phyloP scores from a whole-genome alignment of 1,140 invertebrate species.

The Homalodisca vitripennis region DNA sequence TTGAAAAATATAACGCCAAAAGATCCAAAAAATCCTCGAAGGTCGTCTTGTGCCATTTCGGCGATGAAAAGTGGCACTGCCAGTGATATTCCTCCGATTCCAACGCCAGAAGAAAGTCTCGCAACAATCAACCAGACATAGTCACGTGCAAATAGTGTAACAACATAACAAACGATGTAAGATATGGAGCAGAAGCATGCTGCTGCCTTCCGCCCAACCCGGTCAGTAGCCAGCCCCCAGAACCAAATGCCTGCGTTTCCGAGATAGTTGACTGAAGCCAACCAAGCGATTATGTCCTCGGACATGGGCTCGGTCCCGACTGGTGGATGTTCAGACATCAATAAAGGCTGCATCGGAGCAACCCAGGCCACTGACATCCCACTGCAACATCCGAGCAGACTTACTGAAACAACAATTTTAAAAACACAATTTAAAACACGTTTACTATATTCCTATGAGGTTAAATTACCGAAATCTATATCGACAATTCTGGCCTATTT shows the following conservation, averaged over 20 bases:
- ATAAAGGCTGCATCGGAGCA: constrained; percentile 50
- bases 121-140: constrained; percentile 64
- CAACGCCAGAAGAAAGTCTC: constrained; percentile 71
- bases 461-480: too few species aligned
- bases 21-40: constrained; percentile 76
- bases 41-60: constrained; percentile 79
- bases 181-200: constrained; percentile 67
- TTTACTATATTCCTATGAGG: too few species aligned
- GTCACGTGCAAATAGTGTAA: constrained; percentile 63
- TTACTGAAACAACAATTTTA: constrained; percentile 55
- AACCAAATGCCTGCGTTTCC: constrained; percentile 76
- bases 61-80: constrained; percentile 82
- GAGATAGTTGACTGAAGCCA: constrained; percentile 73
- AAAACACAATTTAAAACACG: too few species aligned
- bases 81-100: constrained; percentile 74
- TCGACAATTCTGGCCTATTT: too few species aligned
- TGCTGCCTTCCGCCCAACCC: constrained; percentile 70
- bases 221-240: constrained; percentile 67
- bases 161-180: constrained; percentile 73
- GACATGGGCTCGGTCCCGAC: constrained; percentile 48
- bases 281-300: constrained; percentile 57
- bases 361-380: constrained; percentile 55
- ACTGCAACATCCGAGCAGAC: constrained; percentile 50
- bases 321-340: constrained; percentile 48
- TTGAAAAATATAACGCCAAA: constrained; percentile 81